These are phyloP conservation scores for Byasa hedistus DNA, from an alignment of 2,888 invertebrate species.

Conservation along the genomic window DNA sequence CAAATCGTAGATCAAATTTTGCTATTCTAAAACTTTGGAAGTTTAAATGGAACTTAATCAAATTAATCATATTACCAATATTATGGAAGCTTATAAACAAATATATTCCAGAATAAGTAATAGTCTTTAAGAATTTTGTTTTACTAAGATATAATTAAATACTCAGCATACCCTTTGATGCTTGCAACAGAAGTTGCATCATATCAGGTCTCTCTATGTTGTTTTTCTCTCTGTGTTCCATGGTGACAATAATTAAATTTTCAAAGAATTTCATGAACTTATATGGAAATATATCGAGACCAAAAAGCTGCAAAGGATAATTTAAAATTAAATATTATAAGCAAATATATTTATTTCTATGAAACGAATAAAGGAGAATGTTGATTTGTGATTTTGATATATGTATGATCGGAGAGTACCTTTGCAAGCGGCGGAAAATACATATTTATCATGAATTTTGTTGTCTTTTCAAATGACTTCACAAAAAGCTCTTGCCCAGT, in stretches of 20 bases:
- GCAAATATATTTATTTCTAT: no score
- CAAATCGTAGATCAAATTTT: no score
- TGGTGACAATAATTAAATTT: constrained; percentile 51
- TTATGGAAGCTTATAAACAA: no score
- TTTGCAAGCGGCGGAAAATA: constrained; percentile 45
- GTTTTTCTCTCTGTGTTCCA: constrained; percentile 65
- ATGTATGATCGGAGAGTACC: constrained; percentile 37
- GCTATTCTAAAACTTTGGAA: no score
- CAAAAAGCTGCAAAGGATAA: constrained; percentile 43
- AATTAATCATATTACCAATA: no score
- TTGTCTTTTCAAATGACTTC: constrained; percentile 42
- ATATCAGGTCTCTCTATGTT: constrained; percentile 77
- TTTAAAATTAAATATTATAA: no score
- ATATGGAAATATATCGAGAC: constrained; percentile 43
- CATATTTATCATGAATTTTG: constrained; percentile 39
- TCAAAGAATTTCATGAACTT: constrained; percentile 48
- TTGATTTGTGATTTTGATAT: no score
- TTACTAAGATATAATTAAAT: no score
- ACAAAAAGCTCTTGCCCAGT: constrained; percentile 48
- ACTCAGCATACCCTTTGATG: constrained; percentile 50
- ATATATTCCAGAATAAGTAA: no score
- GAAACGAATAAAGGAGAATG: no score
- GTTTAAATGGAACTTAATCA: no score
- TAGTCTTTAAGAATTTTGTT: no score
- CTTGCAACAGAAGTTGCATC: constrained; percentile 78